Base-by-base conservation (phyloP, 2,797 vertebrate genomes). In the Leptatherina wallacei region DNA sequence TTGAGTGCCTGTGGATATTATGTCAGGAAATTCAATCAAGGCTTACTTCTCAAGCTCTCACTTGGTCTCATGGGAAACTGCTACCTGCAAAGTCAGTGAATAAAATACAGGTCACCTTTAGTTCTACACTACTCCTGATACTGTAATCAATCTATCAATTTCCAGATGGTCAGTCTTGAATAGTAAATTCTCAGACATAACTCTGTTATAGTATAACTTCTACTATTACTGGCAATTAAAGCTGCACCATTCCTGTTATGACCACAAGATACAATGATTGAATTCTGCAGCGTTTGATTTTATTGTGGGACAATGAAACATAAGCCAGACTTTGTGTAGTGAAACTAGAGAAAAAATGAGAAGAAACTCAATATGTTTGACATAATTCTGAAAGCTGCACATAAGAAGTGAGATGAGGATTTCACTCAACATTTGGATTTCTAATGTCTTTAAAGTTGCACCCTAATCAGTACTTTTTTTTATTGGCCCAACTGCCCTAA, bases 1-100 rank as follows among this genome's bases (percentile, higher is more conserved):
- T 55, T 55, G 69, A 82, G 82, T 61, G 65, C 64, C 67, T 65
- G 75, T 6, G 13, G 80, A 83, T 80, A 75, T 83, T 77, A 84
- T 71, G 65, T 84, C 71, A 87, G 80, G 75, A 88, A 89, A 84
- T 86, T 73, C 82, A 89, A 81, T 74, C 12, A 61, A 63, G 60
- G 60, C 61, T 79, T 60, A 38, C 65, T 66, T 75, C 73, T 69
- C 24, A 3, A 62, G 61, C 69, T 44, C 57, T 68, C 29, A 27
- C 60, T 42, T 54, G 14, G 24, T 68, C 78, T 82, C 80, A 61
- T 62, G 71, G 81, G 73, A 88, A 77, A 75, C 61, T 20, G 71
- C 71, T 55, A 59, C 75, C 74, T 75, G 77, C 55, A 30, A 70
- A 79, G 71, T 72, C 69, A 63, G 56, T 51, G 61, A 51, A 74